Conservation (phyloP, 2,797 vertebrate genomes). For the Mergus octosetaceus region DNA sequence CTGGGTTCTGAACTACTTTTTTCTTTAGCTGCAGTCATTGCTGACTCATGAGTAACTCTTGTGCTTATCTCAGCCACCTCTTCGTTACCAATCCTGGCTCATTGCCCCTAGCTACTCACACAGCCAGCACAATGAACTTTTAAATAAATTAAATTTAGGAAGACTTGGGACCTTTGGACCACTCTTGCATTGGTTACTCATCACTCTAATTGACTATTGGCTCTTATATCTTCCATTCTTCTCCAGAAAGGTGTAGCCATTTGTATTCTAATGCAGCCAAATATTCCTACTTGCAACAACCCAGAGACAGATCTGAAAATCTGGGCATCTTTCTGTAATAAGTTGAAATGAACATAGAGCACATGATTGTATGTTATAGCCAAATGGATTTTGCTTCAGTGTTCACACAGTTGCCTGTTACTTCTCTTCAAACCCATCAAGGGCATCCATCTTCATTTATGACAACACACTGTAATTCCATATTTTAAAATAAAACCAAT, state of each 20-base stretch:
- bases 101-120: not conserved
- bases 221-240: not conserved
- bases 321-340: not conserved
- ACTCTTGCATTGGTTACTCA: not conserved
- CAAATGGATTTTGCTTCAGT: slow-evolving; percentile 12
- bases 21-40: not conserved
- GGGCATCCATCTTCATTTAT: not conserved
- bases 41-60: slow-evolving; percentile 20
- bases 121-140: not conserved
- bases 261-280: not conserved
- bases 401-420: slow-evolving; percentile 6
- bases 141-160: slow-evolving; percentile 31
- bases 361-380: not conserved
- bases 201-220: not conserved
- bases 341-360: not conserved
- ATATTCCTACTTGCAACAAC: not conserved
- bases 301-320: not conserved
- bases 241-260: not conserved
- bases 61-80: slow-evolving; percentile 50
- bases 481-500: not conserved
- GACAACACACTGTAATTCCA: not conserved
- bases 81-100: slow-evolving; percentile 24
- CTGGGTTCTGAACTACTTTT: not conserved
- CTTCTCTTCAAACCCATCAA: slow-evolving; percentile 14
- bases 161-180: not conserved